These are phyloP conservation scores for Drosophila borealis DNA, from an alignment of 2,888 invertebrate species.

Conservation along the genomic window DNA sequence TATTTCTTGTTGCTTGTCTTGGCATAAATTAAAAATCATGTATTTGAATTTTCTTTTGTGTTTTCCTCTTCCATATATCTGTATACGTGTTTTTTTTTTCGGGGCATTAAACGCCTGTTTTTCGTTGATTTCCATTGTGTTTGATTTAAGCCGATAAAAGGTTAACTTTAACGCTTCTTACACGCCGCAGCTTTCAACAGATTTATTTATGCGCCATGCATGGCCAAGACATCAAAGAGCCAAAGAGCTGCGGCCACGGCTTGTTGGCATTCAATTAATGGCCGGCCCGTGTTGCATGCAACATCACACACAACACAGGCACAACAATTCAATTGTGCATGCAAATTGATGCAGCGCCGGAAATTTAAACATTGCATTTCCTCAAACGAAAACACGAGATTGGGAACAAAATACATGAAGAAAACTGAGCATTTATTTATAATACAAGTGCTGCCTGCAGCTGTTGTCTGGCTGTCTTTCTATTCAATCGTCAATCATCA, in stretches of 20 bases:
- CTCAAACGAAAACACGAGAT: slow-evolving; percentile 11
- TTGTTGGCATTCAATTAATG: slow-evolving; percentile 70
- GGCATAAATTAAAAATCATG: slow-evolving; percentile 79
- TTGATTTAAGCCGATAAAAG: slow-evolving; percentile 80
- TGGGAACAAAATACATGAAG: not conserved
- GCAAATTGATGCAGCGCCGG: slow-evolving; percentile 59
- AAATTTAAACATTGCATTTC: slow-evolving; percentile 57
- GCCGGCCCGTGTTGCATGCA: slow-evolving; percentile 23
- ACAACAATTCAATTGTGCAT: slow-evolving; percentile 55
- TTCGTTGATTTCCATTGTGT: slow-evolving; percentile 55
- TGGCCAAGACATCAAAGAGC: slow-evolving; percentile 70
- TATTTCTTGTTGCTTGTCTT: slow-evolving; percentile 24
- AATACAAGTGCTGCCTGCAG: slow-evolving; percentile 12
- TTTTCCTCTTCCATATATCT: not conserved
- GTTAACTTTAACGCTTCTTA: slow-evolving; percentile 67
- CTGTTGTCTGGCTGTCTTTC: slow-evolving; percentile 23
- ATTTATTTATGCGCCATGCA: slow-evolving; percentile 64
- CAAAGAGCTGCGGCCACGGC: slow-evolving; percentile 46
- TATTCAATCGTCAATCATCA: slow-evolving; percentile 2
- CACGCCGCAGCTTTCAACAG: slow-evolving; percentile 69
- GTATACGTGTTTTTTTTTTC: not conserved
- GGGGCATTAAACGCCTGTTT: slow-evolving; percentile 72
- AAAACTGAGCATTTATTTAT: slow-evolving; percentile 8
- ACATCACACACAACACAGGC: not conserved
- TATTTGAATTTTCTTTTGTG: slow-evolving; percentile 27